Conservation (phyloP, 2,888 invertebrate genomes). For the Lasius fuliginosus region DNA sequence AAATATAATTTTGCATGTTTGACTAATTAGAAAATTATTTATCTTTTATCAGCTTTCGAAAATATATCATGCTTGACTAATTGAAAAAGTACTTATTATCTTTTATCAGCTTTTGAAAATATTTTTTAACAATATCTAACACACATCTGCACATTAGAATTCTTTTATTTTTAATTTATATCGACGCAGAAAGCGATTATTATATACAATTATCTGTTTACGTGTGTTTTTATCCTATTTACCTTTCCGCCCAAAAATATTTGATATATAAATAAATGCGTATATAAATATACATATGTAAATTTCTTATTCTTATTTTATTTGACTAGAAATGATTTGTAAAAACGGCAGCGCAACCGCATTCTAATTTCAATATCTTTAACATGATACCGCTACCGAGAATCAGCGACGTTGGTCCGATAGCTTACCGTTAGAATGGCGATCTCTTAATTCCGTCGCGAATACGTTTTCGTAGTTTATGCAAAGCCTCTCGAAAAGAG, state of each 20-base stretch:
- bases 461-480: constrained; percentile 26
- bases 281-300: neutral
- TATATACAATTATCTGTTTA: neutral
- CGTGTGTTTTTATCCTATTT: neutral
- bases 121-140: neutral
- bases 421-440: neutral
- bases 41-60: neutral
- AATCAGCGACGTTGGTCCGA: neutral
- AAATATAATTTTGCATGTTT: neutral
- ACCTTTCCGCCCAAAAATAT: neutral
- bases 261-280: neutral
- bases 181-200: neutral
- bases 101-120: neutral
- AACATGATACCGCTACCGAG: neutral
- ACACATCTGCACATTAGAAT: neutral
- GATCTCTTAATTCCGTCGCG: neutral
- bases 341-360: neutral
- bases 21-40: neutral
- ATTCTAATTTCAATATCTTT: neutral
- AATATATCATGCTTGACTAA: no score
- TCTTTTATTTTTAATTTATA: constrained; percentile 7
- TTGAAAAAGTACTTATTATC: neutral
- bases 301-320: neutral
- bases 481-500: neutral
- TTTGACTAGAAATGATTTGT: neutral